phyloP scores from a whole-genome alignment of 2,797 vertebrate species.

The Artibeus lituratus region DNA sequence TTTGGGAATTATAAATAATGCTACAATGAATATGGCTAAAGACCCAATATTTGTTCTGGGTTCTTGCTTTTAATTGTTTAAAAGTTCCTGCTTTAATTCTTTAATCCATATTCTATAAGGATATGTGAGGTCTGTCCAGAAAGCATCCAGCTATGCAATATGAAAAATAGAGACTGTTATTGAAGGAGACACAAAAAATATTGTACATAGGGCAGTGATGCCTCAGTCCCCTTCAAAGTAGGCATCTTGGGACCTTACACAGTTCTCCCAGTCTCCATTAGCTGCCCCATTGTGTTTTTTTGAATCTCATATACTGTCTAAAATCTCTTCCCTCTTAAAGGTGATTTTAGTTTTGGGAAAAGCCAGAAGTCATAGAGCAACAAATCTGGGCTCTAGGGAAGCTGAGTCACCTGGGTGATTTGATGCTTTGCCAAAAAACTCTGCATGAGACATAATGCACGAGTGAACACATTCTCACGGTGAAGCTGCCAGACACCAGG shows the following conservation, averaged over 20 bases:
- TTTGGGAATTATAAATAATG: not conserved
- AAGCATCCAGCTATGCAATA: not conserved
- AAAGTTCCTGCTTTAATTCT: too few relatives aligned
- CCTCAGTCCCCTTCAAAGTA: too few relatives aligned
- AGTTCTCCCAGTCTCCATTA: not conserved
- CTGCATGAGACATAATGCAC: not conserved
- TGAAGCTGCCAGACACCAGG: not conserved
- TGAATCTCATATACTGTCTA: not conserved
- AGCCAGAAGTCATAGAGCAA: not conserved
- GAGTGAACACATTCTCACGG: not conserved
- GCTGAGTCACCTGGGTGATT: not conserved
- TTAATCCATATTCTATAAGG: too few relatives aligned
- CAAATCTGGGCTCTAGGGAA: not conserved
- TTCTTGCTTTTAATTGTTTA: not conserved
- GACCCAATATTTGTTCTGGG: not conserved
- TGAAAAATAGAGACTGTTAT: too few relatives aligned
- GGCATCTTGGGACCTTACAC: too few relatives aligned
- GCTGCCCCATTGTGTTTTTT: not conserved
- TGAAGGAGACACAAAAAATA: too few relatives aligned
- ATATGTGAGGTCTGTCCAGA: not conserved
- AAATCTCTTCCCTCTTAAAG: not conserved
- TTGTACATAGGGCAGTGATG: too few relatives aligned
- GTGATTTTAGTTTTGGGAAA: not conserved
- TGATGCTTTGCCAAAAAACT: not conserved
- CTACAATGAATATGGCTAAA: not conserved